Base-by-base conservation (phyloP, 2,888 invertebrate genomes). In the Drosophila prostipennis region DNA sequence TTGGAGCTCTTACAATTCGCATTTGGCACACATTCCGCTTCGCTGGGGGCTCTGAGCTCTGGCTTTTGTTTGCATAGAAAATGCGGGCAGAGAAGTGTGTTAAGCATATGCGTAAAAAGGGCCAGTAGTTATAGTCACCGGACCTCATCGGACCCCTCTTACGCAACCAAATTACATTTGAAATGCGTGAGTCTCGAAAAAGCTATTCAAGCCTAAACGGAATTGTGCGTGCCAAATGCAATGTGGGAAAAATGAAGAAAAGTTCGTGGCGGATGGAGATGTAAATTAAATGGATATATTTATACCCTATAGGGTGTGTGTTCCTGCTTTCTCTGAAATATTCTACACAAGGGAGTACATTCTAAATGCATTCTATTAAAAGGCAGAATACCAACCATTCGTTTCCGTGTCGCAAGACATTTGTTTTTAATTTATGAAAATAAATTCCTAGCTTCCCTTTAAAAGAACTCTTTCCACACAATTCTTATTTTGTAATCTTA, bases 41-140 rank as follows among this genome's bases (percentile, higher is more conserved):
- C 23, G 42, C 19, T 43, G 48, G 34, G 4, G 26, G 34, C 46
- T 11, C 43, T n/a, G 19, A 19, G n/a, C 36, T 6, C 10, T 48
- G 32, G 36, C 42, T 19, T 43, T 52, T 45, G 60, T 65, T 77
- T 75, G 78, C 71, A 80, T 70, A 59, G 82, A 70, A 81, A 82
- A 84, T 80, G 85, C 84, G 87, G 69, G 65, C 63, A 72, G 34
- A 14, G 61, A 87, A 85, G 86, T 87, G 72, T 87, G 88, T 82
- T 85, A 82, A 82, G 23, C 72, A 49, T 79, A 87, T 82, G 85
- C 85, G 54, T 46, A 29, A n/a, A n/a, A n/a, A 36, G 36, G 43
- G 32, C 68, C 39, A 37, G 48, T 39, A 40, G 26, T 23, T 26
- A 32, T 6, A 40, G 26, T 16, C 45, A 19, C 1, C 19, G 19